Evolutionary conservation across 2,113 vertebrate species (phyloP), one percentile per base, ranked within the genome.

Genomic region (Orthonyx spaldingii): DNA sequence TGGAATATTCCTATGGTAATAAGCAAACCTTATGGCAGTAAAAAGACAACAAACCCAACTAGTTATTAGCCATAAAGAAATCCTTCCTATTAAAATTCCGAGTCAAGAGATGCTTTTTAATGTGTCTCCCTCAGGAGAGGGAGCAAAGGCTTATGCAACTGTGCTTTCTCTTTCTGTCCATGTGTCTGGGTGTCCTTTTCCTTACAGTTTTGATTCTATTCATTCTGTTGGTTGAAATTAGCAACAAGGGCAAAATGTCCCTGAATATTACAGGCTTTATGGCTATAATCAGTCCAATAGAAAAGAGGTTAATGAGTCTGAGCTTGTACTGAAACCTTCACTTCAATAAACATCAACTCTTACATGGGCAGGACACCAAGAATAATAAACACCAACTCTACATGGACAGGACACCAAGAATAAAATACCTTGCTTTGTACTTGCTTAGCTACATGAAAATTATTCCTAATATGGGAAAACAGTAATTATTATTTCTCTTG

Each of bases 81-180:
- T 52, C 24, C 6, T 57, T 85, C 10, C 12, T 87, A 18, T 83
- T 85, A 68, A 44, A 87, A 83, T 68, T 91, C 27, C 11, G 4
- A 33, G 24, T 52, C 14, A 76, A 63, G 5, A 35, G 13, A 37
- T 49, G 9, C 12, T 60, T 93, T 94, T 59, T 53, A 64, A 60
- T 30, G 9, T 49, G 44, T 20, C 5, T 92, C 19, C 10, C 39
- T 30, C 65, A 76, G 3, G 19, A 92, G 22, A 65, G 7, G 27
- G 17, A 76, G 32, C 16, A 57, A 28, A 80, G 17, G 16, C 22
- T 77, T 47, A 49, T 0, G 0, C 10, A 90, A 6, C 24, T 2
- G 0, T 69, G 22, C 9, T 76, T 83, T 41, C n/a, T 74, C 27
- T 47, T 80, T 78, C 41, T 84, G 7, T 52, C 10, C 55, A 4